These are phyloP conservation scores for Actenoides lindsayi DNA, from an alignment of 2,113 vertebrate genomes.

Conservation along the genomic window DNA sequence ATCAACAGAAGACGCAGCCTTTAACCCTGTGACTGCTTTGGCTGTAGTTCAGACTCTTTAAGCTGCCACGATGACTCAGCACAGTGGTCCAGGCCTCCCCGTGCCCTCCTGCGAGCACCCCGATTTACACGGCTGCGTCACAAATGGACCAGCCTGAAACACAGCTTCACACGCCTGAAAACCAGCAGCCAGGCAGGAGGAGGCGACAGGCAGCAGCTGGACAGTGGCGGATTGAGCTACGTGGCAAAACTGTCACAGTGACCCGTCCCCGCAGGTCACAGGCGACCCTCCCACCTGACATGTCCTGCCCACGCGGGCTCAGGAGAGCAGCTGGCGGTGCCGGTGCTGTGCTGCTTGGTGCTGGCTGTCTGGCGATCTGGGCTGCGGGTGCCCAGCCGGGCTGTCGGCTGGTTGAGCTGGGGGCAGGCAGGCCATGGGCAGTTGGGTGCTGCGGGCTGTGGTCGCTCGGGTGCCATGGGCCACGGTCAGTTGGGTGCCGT, in stretches of 20 bases:
- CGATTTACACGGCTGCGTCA: rapidly evolving
- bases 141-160: neutral
- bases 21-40: neutral
- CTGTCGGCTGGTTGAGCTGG: neutral
- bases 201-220: neutral
- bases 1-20: neutral
- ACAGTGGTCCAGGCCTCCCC: neutral
- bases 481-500: no score
- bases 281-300: neutral
- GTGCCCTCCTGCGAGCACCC: neutral
- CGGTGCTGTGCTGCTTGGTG: rapidly evolving
- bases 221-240: neutral
- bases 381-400: rapidly evolving
- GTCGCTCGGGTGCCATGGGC: no score
- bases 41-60: neutral
- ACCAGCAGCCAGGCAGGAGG: neutral
- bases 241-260: rapidly evolving
- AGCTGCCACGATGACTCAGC: rapidly evolving
- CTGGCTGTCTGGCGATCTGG: rapidly evolving
- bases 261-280: neutral
- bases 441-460: neutral
- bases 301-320: rapidly evolving
- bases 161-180: rapidly evolving
- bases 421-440: rapidly evolving
- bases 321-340: neutral